Conservation (phyloP, 2,113 vertebrate genomes). For the Platycercus adscitus region DNA sequence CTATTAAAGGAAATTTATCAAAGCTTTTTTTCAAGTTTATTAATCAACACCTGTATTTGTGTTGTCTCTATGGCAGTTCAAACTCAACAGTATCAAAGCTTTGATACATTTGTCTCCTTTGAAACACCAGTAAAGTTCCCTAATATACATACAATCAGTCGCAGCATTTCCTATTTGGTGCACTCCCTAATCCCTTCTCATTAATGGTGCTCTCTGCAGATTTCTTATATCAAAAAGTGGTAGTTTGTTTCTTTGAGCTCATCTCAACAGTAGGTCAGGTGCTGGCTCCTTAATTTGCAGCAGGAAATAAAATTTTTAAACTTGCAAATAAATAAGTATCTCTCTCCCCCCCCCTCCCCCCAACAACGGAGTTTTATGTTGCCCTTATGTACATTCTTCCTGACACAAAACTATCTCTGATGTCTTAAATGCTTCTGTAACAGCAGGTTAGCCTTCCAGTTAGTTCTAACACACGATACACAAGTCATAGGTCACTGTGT, state of each 20-base stretch:
- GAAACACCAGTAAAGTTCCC: background rate
- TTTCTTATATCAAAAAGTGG: background rate
- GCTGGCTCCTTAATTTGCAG: background rate
- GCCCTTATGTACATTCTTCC: background rate
- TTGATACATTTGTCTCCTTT: background rate
- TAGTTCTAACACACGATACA: background rate
- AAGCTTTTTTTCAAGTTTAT: background rate
- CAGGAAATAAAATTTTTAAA: background rate
- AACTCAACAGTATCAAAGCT: background rate
- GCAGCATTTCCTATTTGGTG: background rate
- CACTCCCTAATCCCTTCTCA: background rate
- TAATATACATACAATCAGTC: background rate
- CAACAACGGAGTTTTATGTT: background rate
- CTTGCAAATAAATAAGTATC: background rate
- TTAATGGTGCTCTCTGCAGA: background rate
- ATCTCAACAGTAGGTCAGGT: background rate
- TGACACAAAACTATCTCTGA: background rate
- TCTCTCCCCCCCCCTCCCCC: accelerated
- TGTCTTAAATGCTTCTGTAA: background rate
- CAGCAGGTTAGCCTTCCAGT: background rate
- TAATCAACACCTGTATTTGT: background rate
- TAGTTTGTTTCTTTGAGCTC: background rate
- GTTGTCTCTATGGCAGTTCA: background rate
- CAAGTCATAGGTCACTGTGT: no score
- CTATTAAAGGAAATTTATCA: background rate